Base-by-base conservation (phyloP, 1,140 invertebrate genomes). In the Lordiphosa collinella region DNA sequence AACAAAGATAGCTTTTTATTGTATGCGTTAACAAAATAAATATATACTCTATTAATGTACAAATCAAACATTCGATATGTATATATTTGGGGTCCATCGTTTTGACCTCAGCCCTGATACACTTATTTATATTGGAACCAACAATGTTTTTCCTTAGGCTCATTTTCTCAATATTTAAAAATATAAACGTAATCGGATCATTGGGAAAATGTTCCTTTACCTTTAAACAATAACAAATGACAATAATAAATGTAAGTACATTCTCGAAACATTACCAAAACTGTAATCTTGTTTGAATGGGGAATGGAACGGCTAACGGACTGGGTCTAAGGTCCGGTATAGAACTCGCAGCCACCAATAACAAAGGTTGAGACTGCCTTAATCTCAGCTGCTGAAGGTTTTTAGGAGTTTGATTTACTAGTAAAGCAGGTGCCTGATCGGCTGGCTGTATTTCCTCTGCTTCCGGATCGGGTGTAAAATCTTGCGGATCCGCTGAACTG, bases 181-280 rank as follows among this genome's bases (percentile, higher is more conserved):
- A 29, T 8, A 29, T 8, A 29, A 29, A 70, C 78, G 50, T 38
- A 63, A 38, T 62, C 7, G 59, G 59, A 63, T 47, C 63, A 63
- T 62, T 47, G 36, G 16, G 37, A 57, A 16, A 48, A 63, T 38
- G 59, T 53, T 63, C 60, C 67, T 67, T 76, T 61, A 74, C 69
- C 55, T 78, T 82, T 18, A 76, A 60, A 61, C 38, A 43, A 41
- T 80, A 82, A 82, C 66, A 67, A 84, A 71, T 40, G 76, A 82
- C 76, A 82, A 82, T 82, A 82, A 82, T 72, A 58, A 80, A 67
- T 50, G 56, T 61, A 76, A 35, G 38, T 4, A 40, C 36, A 22
- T 5, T 22, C 18, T 22, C 6, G 18, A 22, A 22, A 22, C 18
- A 22, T 22, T 65, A 65, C 25, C 59, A 61, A 10, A 62, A 29